phyloP scores from a whole-genome alignment of 1,140 invertebrate genomes.

The Drosophila tani region DNA sequence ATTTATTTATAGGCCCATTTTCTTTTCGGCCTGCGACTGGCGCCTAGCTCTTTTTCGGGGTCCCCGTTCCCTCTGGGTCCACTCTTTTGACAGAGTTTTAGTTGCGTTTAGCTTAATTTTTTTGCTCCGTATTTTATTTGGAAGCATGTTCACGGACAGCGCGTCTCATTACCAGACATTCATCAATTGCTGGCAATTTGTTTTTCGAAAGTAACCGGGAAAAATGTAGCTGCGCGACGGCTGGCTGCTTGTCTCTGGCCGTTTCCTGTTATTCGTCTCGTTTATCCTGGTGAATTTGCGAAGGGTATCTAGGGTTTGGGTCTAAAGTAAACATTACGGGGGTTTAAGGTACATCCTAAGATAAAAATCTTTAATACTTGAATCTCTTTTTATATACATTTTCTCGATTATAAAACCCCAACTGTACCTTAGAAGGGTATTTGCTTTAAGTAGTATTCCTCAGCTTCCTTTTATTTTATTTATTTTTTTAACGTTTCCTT shows the following conservation, averaged over 20 bases:
- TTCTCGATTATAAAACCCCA: too few species aligned
- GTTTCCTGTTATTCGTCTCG: constrained; percentile 29
- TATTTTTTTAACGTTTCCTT: not conserved
- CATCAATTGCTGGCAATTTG: constrained; percentile 65
- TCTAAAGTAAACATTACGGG: constrained; percentile 10
- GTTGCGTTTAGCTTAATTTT: constrained; percentile 51
- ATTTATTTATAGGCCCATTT: constrained; percentile 61
- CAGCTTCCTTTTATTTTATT: not conserved
- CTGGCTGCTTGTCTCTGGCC: constrained; percentile 38
- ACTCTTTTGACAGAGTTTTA: constrained; percentile 47
- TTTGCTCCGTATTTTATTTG: not conserved
- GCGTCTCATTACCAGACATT: constrained; percentile 64
- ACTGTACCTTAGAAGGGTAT: too few species aligned
- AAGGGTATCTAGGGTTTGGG: not conserved
- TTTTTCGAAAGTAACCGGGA: constrained; percentile 20
- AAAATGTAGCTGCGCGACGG: constrained; percentile 20
- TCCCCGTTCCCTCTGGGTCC: not conserved
- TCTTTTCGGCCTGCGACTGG: constrained; percentile 26
- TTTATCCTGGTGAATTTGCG: constrained; percentile 11
- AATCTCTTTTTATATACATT: too few species aligned
- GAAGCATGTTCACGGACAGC: constrained; percentile 9
- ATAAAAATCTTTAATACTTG: not conserved
- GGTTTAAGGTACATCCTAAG: not conserved
- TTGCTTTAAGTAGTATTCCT: too few species aligned
- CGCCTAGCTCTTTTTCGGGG: constrained; percentile 29